Base-by-base conservation (phyloP, 1,140 invertebrate genomes). In the Trissolcus basalis region DNA sequence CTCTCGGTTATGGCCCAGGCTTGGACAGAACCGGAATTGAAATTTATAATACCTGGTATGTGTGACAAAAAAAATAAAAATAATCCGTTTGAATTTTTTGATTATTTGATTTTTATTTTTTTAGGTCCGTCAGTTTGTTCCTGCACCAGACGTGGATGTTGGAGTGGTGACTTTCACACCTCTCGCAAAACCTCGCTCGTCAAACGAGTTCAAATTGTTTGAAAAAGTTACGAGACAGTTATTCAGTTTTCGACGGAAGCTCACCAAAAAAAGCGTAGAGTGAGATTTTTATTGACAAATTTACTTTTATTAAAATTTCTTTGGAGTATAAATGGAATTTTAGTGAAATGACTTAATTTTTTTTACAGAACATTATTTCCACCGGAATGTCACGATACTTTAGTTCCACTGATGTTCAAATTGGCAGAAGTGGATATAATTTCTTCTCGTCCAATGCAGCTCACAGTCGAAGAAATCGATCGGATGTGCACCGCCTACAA, bases 1-100 rank as follows among this genome's bases (percentile, higher is more conserved):
- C 86, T 99, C 4, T 98, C 97, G 1, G 90, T 98, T 6, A 98
- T 99, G 94, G 96, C 95, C 81, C 98, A 99, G 87, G 92, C 95
- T 83, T 96, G 96, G 91, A 96, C 96, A 69, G 86, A 93, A 68
- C 94, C 97, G 0, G 83, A 93, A 39, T 90, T 96, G 44, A 93
- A 94, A 81, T 98, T 98, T 89, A 92, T 92, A 53, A 98, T 99
- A 82, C 93, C 94, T 60, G 97, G 97, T 88, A 87, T 48, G 9
- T 27, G 2, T 27, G 6, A 27, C 1, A 6, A 27, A 27, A 27
- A 27, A 1, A 27, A 27, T 44, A 14, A 44, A 58, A 27, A 58
- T 39, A 39, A 39, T 39, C 9, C n/a, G 3, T 11, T 6, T 35
- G 33, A 35, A 35, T 35, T n/a, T 39, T 39, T 39, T 39, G 36